Evolutionary conservation across 2,113 vertebrate species (phyloP), one percentile per base, ranked within the genome.

Genomic region (Pardalotus punctatus): DNA sequence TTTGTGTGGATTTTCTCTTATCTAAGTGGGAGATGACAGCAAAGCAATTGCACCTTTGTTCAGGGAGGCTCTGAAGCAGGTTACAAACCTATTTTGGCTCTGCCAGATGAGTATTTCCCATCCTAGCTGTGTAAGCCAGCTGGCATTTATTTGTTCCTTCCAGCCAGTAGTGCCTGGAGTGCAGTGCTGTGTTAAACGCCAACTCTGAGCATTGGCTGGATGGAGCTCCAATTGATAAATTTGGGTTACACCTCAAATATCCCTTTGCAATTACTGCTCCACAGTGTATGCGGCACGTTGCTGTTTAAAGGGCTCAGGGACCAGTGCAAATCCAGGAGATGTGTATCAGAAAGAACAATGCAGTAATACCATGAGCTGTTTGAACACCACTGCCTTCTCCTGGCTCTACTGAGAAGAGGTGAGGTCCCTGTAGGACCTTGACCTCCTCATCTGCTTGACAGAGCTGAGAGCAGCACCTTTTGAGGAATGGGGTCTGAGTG

Each of bases 401-500:
- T 58, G 76, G 42, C 42, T 54, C 58, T 77, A 53, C 53, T 67
- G 64, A 42, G 71, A 56, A 56, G 31, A 5, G 4, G 10, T 2
- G 14, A 71, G 53, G 80, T 77, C 25, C 20, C 42, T 70, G 56
- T 14, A 20, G 40, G 28, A 86, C 36, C 25, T 57, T 57, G 48
- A 56, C 66, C 23, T 72, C 35, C 33, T 47, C 4, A 14, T 76
- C 60, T 3, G 0, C 9, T 78, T 86, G 70, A 56, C 43, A n/a
- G 13, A 43, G 40, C n/a, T 19, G 20, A 67, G 17, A 43, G 17
- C 25, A 83, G 18, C 0, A 0, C 14, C 36, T 67, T 74, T 74
- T 8, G 25, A 53, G 57, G 54, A 62, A 10, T 0, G 0, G 28
- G 2, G 15, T 81, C 35, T 0, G 0, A 77, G 40, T 35, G 16